Base-by-base conservation (phyloP, 2,797 vertebrate genomes). In the Pseudomugil gertrudae region DNA sequence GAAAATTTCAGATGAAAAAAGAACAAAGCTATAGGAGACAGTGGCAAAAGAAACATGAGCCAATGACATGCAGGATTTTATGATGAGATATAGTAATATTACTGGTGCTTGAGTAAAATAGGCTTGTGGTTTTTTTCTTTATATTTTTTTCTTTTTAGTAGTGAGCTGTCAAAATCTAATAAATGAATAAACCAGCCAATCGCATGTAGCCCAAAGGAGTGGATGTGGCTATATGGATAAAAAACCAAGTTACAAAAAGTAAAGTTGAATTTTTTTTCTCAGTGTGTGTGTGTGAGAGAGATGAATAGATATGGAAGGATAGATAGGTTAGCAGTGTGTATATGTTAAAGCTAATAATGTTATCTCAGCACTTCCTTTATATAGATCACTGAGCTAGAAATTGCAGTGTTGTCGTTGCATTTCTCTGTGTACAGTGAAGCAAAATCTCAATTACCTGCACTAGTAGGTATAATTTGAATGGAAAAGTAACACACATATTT, bases 391-490 rank as follows among this genome's bases (percentile, higher is more conserved):
- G 45, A 78, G 63, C 50, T 79, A 67, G 83, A 83, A 67, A 76
- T 66, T 1, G 29, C 3, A 30, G 6, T 51, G 21, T 5, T 61
- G 48, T 10, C 50, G 53, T 71, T 86, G 69, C 40, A 71, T 84
- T 86, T 72, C 59, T 67, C 71, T 68, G 73, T 67, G 72, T 67
- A 81, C 57, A 21, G 81, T 43, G 56, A 78, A 80, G 74, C 78
- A 79, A 75, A 87, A 83, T 81, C 78, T 84, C 81, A 86, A 84
- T 86, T 88, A 81, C 66, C 66, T 17, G 80, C 83, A 71, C 87
- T 74, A 62, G 52, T 87, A 75, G 78, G 68, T 69, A 63, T 76
- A 74, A 83, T 76, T 65, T 69, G 57, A 84, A 63, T 65, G 35
- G 17, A 73, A 60, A 84, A 86, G 78, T 78, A 71, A 78, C 86